Evolutionary conservation across 2,797 vertebrate species (phyloP), one percentile per base, ranked within the genome.

Genomic region (Harpagifer antarcticus): DNA sequence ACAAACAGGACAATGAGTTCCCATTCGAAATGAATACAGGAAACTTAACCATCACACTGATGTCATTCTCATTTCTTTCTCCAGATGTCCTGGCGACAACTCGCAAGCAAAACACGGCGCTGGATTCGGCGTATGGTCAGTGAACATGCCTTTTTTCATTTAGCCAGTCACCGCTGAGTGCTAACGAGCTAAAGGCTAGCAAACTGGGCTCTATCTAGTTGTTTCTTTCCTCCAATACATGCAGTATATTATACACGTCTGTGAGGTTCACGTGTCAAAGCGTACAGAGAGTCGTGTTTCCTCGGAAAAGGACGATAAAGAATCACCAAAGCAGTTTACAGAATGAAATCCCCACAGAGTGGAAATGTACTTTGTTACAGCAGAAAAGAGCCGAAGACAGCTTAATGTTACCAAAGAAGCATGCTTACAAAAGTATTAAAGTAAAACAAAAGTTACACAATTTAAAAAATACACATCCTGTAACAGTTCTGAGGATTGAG

Each of bases 41-140:
- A 68, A 17, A 23, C 23, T 55, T 15, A 12, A 47, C 31, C 15
- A 20, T 49, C 27, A 8, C 15, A 1, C 33, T 78, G 10, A 73
- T 74, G 0, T 59, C 62, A 16, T 52, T 57, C 59, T 78, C 4
- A 43, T 87, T 49, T 62, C 12, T 64, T 48, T 50, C 55, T 89
- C 10, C 90, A 96, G 96, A 96, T 54, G 87, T 95, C 59, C 83
- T 95, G 89, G 94, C 95, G 5, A 96, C 97, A 11, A 96, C 95
- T 0, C 95, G 96, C 58, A 95, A 93, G 89, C 95, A 95, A 44
- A 96, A 96, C 86, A 88, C 95, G 2, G 91, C 92, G 0, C 94
- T 95, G 9, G 95, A 97, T 77, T 96, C 95, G 0, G 95, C 96
- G 33, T 97, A 96, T 60, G 97, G 97, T 98, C 88, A 97, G 96